These are phyloP conservation scores for Frankliniella intonsa DNA, from an alignment of 2,888 invertebrate species.

Conservation along the genomic window DNA sequence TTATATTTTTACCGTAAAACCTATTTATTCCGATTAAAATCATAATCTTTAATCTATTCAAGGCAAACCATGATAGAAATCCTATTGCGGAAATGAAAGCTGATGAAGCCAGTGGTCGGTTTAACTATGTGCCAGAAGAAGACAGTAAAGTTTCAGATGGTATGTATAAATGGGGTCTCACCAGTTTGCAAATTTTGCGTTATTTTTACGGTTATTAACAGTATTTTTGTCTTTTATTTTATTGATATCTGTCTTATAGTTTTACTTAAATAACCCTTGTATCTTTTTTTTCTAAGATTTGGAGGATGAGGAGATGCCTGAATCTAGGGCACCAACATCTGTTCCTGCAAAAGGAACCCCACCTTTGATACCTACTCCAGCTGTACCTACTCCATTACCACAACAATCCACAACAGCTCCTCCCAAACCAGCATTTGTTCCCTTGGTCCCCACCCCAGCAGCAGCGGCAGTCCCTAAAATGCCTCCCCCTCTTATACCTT, in stretches of 20 bases:
- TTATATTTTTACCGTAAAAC: not conserved
- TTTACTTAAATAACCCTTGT: not conserved
- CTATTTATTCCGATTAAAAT: not conserved
- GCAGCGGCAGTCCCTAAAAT: conserved; percentile 3
- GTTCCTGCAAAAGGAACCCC: not conserved
- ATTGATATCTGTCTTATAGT: not conserved
- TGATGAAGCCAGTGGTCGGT: conserved; percentile 53
- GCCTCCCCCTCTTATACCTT: conserved; percentile 29
- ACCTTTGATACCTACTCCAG: not conserved
- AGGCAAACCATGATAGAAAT: conserved; percentile 63
- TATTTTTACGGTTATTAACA: not conserved
- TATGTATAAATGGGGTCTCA: not conserved
- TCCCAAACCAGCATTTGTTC: conserved; percentile 31
- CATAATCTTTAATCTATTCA: conserved; percentile 39
- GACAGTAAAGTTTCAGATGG: conserved; percentile 31
- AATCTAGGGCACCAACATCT: not conserved
- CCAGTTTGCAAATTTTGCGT: not conserved
- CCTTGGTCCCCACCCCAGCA: conserved; percentile 27
- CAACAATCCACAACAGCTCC: conserved; percentile 33
- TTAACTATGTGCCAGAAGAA: conserved; percentile 45
- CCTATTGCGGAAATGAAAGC: conserved; percentile 65
- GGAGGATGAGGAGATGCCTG: not conserved
- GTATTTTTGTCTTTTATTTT: not conserved
- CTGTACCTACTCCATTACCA: conserved; percentile 27
- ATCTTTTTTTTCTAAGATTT: not conserved